A percentile compares a stretch with the other conserved stretches of the same genome.
Conservation (phyloP, 2,888 invertebrate species). For the Ryuthela nishihirai region DNA sequence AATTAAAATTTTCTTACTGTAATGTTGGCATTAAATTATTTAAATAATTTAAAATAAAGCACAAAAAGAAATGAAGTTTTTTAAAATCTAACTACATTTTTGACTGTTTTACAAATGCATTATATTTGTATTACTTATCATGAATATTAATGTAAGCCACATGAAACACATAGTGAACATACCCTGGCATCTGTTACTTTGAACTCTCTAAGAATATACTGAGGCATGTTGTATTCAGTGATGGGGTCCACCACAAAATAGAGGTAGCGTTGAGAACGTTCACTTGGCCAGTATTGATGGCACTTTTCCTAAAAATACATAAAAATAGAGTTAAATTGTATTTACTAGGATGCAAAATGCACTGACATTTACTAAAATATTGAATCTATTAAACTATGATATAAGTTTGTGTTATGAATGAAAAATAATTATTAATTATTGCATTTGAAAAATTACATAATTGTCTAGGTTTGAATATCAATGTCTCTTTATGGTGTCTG, state of each 20-base stretch:
- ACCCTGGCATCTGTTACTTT: conserved; percentile 93
- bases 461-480: no score
- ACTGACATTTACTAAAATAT: no score
- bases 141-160: no score
- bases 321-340: neutral
- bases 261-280: conserved; percentile 93
- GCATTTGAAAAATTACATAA: no score
- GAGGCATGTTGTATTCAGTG: conserved; percentile 99
- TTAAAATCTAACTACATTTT: no score
- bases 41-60: neutral
- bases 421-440: no score
- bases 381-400: no score
- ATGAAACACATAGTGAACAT: conserved; percentile 39
- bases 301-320: conserved; percentile 70
- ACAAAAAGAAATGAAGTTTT: neutral
- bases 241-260: conserved; percentile 99
- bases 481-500: no score
- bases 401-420: no score
- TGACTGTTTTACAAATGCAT: no score
- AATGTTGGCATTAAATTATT: neutral
- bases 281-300: conserved; percentile 89
- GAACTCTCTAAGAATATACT: conserved; percentile 97
- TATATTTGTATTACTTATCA: no score
- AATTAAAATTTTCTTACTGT: no score
- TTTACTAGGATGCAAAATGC: neutral